Evolutionary conservation across 1,140 invertebrate species (phyloP).

Genomic region (Rhagoletis pomonella): DNA sequence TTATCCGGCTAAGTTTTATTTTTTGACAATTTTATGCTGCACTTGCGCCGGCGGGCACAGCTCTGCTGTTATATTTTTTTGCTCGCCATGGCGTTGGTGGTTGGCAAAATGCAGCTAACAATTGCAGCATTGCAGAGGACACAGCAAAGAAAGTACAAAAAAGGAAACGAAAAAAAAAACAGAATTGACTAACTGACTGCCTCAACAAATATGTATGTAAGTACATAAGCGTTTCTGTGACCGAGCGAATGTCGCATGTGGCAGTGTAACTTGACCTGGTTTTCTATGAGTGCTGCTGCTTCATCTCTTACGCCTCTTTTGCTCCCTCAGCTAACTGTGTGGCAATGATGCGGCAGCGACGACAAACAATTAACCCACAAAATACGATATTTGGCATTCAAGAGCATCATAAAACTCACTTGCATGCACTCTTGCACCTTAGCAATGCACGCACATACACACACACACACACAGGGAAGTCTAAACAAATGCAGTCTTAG

Average conservation of each 20-base stretch:
- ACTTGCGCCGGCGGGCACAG: conserved; percentile 8
- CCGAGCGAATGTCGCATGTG: conserved; percentile 5
- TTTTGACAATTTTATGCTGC: conserved; percentile 23
- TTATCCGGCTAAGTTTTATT: neutral
- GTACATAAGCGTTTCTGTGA: neutral
- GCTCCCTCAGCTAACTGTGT: neutral
- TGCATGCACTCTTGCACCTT: neutral
- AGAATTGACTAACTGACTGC: neutral
- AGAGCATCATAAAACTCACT: neutral
- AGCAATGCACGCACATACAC: neutral
- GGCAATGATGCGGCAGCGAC: conserved; percentile 21
- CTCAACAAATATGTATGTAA: neutral
- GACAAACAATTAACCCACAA: conserved; percentile 52
- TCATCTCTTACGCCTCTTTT: neutral
- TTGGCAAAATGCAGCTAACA: neutral
- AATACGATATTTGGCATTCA: conserved; percentile 48
- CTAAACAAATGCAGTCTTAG: too few relatives aligned
- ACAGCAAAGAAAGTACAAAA: neutral
- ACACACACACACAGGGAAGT: neutral
- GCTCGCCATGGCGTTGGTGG: neutral
- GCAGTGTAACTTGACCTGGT: conserved; percentile 45
- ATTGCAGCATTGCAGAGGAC: neutral
- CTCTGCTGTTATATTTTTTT: neutral
- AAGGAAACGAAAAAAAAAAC: neutral
- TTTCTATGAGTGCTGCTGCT: conserved; percentile 1